Conservation (phyloP, 2,888 invertebrate species). For the Synergus japonicus region DNA sequence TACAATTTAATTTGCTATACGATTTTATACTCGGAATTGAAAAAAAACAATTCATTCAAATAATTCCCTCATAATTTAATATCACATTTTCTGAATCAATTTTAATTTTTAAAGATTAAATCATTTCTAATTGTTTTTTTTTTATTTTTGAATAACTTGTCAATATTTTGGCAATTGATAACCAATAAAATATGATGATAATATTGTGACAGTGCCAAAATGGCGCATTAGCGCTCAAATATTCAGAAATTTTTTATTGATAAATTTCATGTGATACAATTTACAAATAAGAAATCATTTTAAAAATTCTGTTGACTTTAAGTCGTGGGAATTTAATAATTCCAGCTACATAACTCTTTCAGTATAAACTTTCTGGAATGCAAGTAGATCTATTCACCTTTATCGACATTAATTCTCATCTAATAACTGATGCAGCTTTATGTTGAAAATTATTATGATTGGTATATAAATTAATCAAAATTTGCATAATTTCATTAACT, state of each 20-base stretch:
- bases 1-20: not conserved
- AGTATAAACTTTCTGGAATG: not conserved
- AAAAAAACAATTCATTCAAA: not conserved
- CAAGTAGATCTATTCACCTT: not conserved
- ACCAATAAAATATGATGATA: not conserved
- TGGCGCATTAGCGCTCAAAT: not conserved
- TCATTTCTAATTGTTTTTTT: not conserved
- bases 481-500: not conserved
- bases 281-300: not conserved
- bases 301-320: not conserved
- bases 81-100: not conserved
- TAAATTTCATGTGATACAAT: not conserved
- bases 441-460: not conserved
- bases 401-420: not conserved
- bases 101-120: not conserved
- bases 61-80: not conserved
- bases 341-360: not conserved
- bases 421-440: not conserved
- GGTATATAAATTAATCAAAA: conserved; percentile 15
- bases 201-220: not conserved
- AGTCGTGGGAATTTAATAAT: not conserved
- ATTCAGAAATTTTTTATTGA: not conserved
- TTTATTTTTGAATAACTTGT: not conserved
- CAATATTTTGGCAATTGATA: not conserved
- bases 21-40: not conserved